Percentiles rank a stretch among this genome's conserved stretches.
Evolutionary conservation across 92 coral and sea anemone species (phyloP).

Genomic region (Ricordea florida): DNA sequence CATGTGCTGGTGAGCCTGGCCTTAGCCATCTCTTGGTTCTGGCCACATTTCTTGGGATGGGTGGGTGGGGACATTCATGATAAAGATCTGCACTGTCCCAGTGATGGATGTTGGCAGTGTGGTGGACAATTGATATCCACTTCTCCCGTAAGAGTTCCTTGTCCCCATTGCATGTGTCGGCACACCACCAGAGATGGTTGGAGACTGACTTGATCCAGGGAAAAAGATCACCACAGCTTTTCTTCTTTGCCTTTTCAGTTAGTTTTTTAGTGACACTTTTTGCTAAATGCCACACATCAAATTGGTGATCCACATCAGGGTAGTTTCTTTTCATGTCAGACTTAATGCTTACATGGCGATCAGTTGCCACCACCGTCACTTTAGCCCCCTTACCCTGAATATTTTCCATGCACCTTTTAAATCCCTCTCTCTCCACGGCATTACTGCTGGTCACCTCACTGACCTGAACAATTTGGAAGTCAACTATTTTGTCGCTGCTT

Average conservation of each 20-base stretch:
- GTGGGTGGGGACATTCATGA: slow-evolving; percentile 22
- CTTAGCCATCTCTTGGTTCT: slow-evolving; percentile 31
- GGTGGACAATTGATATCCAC: slow-evolving; percentile 30
- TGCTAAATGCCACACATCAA: slow-evolving; percentile 56
- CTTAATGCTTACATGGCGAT: no score
- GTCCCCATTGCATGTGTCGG: slow-evolving; percentile 29
- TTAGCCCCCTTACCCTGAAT: no score
- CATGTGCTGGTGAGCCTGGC: slow-evolving; percentile 31
- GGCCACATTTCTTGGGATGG: slow-evolving; percentile 9
- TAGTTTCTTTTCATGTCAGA: no score
- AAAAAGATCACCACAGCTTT: slow-evolving; percentile 32
- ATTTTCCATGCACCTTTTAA: no score
- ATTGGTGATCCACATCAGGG: slow-evolving; percentile 26
- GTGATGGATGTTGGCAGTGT: slow-evolving; percentile 15
- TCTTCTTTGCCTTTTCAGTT: slow-evolving; percentile 49
- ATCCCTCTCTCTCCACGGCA: no score
- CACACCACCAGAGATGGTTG: slow-evolving; percentile 62
- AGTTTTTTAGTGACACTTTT: slow-evolving; percentile 52
- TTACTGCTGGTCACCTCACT: no score
- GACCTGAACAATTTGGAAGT: no score
- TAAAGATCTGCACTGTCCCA: slow-evolving; percentile 13
- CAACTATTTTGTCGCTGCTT: no score
- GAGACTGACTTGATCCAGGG: slow-evolving; percentile 56
- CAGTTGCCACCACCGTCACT: no score
- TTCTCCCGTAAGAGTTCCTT: slow-evolving; percentile 30